Percentiles rank a stretch among this genome's conserved stretches.
Evolutionary conservation across 2,113 vertebrate genomes (phyloP).

Genomic region (Nematolebias whitei): DNA sequence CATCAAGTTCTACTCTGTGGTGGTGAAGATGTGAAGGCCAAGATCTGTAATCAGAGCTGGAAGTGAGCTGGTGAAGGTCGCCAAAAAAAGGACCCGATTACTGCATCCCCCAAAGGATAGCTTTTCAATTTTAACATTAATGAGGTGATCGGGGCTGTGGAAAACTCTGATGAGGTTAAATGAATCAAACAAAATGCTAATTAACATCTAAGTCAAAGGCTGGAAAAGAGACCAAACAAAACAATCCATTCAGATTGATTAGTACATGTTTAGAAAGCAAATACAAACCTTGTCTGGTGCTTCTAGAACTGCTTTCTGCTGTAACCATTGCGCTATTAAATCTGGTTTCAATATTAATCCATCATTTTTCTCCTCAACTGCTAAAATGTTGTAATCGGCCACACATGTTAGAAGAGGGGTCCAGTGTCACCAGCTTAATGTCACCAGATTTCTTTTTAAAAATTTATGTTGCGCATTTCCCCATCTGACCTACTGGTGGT

Average conservation of each 20-base stretch:
- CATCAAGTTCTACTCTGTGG: not conserved
- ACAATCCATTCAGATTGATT: not conserved
- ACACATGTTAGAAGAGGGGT: not conserved
- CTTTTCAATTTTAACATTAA: too few relatives aligned
- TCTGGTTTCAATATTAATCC: too few relatives aligned
- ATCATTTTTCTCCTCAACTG: not conserved
- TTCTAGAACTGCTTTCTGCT: not conserved
- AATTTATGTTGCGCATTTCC: conserved; percentile 57
- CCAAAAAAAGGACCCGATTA: not conserved
- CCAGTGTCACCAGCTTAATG: conserved; percentile 21
- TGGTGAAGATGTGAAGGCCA: not conserved
- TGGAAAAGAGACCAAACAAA: not conserved
- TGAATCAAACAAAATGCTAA: too few relatives aligned
- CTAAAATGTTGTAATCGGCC: too few relatives aligned
- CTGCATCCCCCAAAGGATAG: not conserved
- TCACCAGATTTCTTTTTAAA: conserved; percentile 66
- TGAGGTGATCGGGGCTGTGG: too few relatives aligned
- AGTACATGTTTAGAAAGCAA: not conserved
- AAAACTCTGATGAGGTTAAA: too few relatives aligned
- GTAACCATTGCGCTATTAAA: not conserved
- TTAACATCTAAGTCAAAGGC: not conserved
- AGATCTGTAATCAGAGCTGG: not conserved
- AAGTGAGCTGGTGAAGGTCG: not conserved
- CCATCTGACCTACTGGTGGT: conserved; percentile 51
- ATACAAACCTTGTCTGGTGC: not conserved